Base-by-base conservation (phyloP, 2,888 invertebrate species). In the Spodoptera littoralis region DNA sequence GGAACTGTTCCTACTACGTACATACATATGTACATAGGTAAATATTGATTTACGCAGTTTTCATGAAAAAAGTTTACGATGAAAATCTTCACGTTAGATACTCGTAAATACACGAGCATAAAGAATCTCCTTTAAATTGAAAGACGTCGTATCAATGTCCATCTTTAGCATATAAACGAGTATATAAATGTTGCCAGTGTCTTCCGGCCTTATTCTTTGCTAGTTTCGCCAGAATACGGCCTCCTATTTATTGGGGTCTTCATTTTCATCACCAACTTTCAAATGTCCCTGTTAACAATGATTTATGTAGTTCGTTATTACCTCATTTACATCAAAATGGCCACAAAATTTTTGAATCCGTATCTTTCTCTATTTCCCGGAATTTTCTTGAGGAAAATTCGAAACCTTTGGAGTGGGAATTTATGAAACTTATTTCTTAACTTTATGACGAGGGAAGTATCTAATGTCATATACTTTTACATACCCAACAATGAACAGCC, bases 291-390 rank as follows among this genome's bases (percentile, higher is more conserved):
- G 51, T 52, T 70, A 45, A 49, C 41, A 45, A 58, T 73, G 73
- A 71, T 71, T 71, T 73, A 73, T 61, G 47, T 48, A 47, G 54
- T 67, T 58, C 60, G 53, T 68, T 68, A 73, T 73, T 61, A 55
- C 73, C 57, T 67, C 60, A 73, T 73, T 73, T 61, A 48, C 68
- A 73, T 71, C 53, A 60, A 57, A 73, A 67, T 60, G 73, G 56
- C 46, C 22, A 45, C 60, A 58, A 73, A 73, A 67, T 67, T 48
- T 42, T 70, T 67, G 2, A 57, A 53, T 42, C n/a, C 41, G 46
- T 51, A 53, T 53, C 51, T 54, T 43, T 67, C 44, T 46, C 36
- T 9, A 36, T 36, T 36, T 36, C 36, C 36, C 36, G 44, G 57
- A 56, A 51, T 69, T 69, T 71, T 46, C 18, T 46, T 18, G 1